Base-by-base conservation (phyloP, 2,113 vertebrate genomes). In the Pithys albifrons region DNA sequence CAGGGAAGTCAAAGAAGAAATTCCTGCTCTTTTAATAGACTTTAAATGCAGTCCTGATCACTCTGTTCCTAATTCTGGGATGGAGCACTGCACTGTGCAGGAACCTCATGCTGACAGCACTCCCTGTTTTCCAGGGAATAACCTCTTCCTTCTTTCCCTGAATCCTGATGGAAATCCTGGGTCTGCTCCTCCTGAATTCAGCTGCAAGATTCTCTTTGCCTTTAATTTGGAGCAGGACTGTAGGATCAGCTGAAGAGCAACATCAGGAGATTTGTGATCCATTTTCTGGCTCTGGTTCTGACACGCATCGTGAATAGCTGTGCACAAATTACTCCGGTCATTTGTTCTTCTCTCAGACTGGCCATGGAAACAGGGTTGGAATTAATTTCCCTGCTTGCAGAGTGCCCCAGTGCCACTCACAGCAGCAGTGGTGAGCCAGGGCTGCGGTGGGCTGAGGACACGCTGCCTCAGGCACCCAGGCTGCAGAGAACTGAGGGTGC, bases 321-420 rank as follows among this genome's bases (percentile, higher is more conserved):
- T 25, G 61, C 24, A 27, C 46, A 89, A 45, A 84, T 91, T 78
- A 67, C 69, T 77, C 65, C 0, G 3, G 73, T 64, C 83, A 59
- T 84, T 86, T 87, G 80, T 67, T 88, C 75, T 86, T 88, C 59
- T 13, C 72, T 94, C 79, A 59, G 64, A 70, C 49, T 0, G 1
- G 27, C 82, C 61, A 6, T 84, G 77, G 76, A 81, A 92, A 64
- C 1, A 7, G 43, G 35, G 33, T 51, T 59, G 80, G 62, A 83
- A 96, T 95, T 91, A 14, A 82, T 85, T 88, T 91, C 49, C 35
- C 19, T 85, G 54, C 43, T 91, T 91, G 67, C 64, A 62, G 48
- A 94, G 85, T 73, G 64, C 75, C 85, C 69, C 0, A 0, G 22
- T 48, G 19, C 27, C 2, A 3, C 87, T 92, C 41, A 18, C 35